Evolutionary conservation across 2,113 vertebrate genomes (phyloP).

Genomic region (Esox niger): DNA sequence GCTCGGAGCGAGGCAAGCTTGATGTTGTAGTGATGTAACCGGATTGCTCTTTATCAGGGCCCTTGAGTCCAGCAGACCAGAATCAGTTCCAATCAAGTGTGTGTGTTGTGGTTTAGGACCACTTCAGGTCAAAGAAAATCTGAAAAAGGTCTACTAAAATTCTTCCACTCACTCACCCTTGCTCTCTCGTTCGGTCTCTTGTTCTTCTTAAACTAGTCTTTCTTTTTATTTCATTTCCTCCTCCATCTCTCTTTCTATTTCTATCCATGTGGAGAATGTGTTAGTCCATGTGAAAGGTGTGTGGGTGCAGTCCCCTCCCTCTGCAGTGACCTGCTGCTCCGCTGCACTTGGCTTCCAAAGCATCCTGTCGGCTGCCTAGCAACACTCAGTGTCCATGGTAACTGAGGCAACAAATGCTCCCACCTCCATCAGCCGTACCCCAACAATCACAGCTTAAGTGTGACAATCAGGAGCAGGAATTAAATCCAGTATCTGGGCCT

Average conservation of each 20-base stretch:
- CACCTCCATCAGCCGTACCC: slow-evolving; percentile 57
- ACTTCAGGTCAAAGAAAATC: too few relatives aligned
- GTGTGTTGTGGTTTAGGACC: not conserved
- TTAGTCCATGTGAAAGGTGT: slow-evolving; percentile 53
- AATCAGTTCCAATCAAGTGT: slow-evolving; percentile 1
- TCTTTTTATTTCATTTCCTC: slow-evolving; percentile 4
- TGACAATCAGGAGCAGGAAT: slow-evolving; percentile 55
- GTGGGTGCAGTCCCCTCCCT: slow-evolving; percentile 65
- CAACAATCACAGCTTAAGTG: slow-evolving; percentile 67
- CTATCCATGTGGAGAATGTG: slow-evolving; percentile 28
- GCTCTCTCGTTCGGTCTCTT: not conserved
- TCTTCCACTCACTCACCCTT: not conserved
- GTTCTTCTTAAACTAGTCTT: not conserved
- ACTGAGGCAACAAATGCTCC: slow-evolving; percentile 74
- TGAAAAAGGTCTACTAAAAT: not conserved
- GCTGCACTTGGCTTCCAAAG: slow-evolving; percentile 62
- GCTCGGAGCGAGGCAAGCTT: not conserved
- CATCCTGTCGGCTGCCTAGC: slow-evolving; percentile 73
- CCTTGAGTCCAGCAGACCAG: not conserved
- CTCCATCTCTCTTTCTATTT: slow-evolving; percentile 6
- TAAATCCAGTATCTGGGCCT: slow-evolving; percentile 35
- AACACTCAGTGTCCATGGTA: slow-evolving; percentile 74
- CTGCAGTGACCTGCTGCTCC: slow-evolving; percentile 68
- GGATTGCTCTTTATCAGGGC: slow-evolving; percentile 9
- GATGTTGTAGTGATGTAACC: slow-evolving; percentile 7